Evolutionary conservation across 2,888 invertebrate genomes (phyloP), one percentile per base, ranked within the genome.

Genomic region (Cephus nigrinus): DNA sequence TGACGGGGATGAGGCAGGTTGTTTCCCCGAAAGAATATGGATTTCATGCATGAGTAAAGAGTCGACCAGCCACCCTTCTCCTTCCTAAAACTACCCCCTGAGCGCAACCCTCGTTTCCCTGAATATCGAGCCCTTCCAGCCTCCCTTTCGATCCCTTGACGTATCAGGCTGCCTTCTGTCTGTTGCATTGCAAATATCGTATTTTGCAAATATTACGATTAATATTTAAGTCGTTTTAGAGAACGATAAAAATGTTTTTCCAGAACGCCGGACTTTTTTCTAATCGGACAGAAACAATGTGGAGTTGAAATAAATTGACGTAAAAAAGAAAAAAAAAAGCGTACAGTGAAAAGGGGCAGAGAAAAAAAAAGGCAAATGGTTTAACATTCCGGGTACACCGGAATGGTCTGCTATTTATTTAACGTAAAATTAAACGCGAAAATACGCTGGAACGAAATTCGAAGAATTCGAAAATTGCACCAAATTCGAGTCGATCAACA

Each of bases 21-120:
- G 88, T 86, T 86, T 87, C 81, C 86, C 86, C 83, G 86, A 84
- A 88, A 88, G 89, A 89, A 88, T 89, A 89, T 89, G 86, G 87
- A 88, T 89, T 89, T 89, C 87, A 87, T 86, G 88, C 87, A 85
- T 83, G 89, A 87, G 84, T 83, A 85, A 76, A 75, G 72, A 79
- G 77, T 33, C 73, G 55, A 76, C 75, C 71, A 74, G 55, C 74
- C 34, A 74, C 76, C 69, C 74, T 23, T 55, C 40, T 5, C 23
- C 40, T 9, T 5, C 40, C 15, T 23, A 23, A 55, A 55, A 55
- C 40, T 55, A 55, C 15, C 40, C 40, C 40, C 40, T 23, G 40
- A 23, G 40, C 15, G 40, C 15, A 55, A 23, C 23, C 40, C 40
- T 55, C 23, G 40, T 23, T 15, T 55, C 5, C 23, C 40, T 9